Evolutionary conservation across 2,113 vertebrate species (phyloP), one percentile per base, ranked within the genome.

Genomic region (Camelus bactrianus): DNA sequence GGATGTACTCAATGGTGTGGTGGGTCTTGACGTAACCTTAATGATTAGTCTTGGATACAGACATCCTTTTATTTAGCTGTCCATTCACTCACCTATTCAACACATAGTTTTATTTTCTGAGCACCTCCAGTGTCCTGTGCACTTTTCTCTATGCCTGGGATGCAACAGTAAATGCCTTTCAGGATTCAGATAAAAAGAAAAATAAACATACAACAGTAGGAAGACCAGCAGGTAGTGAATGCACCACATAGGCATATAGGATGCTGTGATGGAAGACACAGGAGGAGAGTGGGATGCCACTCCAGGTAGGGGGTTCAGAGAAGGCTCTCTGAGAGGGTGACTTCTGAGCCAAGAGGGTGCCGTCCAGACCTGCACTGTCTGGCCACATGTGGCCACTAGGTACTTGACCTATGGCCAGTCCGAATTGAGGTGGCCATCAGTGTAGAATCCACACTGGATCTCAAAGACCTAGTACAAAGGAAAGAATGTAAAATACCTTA

Each of bases 1-100:
- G 16, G 77, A 46, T 5, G 6, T 20, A 30, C 26, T 42, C 2
- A 0, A 3, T 2, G 4, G 4, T 10, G 6, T 35, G 4, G 5
- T 6, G 48, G 22, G 35, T 54, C 52, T 69, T 14, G 2, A n/a
- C 22, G 17, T 38, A 17, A 16, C 24, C 28, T 52, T 82, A 30
- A 28, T 46, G 46, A 67, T 72, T 58, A 87, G 32, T 58, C 32
- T 54, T 77, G 48, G 26, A 67, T 65, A 69, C 50, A 67, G 62
- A 60, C 19, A 52, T 17, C 16, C n/a, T 42, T 65, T 48, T 24
- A 20, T 30, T 60, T 64, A 62, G 42, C 32, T 28, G 20, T 26
- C 9, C 19, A 4, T 24, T 64, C 54, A 15, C 72, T 76, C 32
- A 16, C 7, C 26, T 62, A 13, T n/a, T 89, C 35, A 42, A 64